Evolutionary conservation across 2,888 invertebrate genomes (phyloP), one percentile per base, ranked within the genome.

Genomic region (Pseudanteris insignis): DNA sequence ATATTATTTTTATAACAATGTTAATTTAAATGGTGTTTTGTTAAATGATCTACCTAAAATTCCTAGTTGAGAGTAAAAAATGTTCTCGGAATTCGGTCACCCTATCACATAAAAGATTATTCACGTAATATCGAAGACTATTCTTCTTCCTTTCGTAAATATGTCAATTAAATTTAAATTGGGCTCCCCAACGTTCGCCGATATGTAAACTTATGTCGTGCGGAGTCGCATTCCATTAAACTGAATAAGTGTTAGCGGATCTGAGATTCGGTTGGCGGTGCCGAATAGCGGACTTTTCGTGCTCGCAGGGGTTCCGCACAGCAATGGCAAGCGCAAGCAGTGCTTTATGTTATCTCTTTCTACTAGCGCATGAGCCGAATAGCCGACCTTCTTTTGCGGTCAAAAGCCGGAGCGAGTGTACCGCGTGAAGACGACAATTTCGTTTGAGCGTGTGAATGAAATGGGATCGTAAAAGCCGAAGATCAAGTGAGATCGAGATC

Each of bases 341-440:
- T n/a, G n/a, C 33, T 51, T 25, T 21, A 18, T 32, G 18, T 30
- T 12, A 9, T 9, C 10, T 8, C 10, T 36, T 33, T 37, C 10
- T 32, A 26, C n/a, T 24, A n/a, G 30, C 33, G 28, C 28, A 37
- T 38, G 13, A 33, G 33, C 38, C 37, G n/a, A 32, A 26, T 18
- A 38, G 25, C 40, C 36, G 41, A 13, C 9, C 12, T 14, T 14
- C 10, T 41, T 29, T 10, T 50, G 9, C 14, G 15, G 18, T 15
- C 18, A 10, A 29, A 46, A 44, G n/a, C 46, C 26, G 38, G 46
- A 33, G 18, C 38, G 12, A 44, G 28, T 41, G 38, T 67, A 71
- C 70, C 67, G 68, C 67, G 67, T 62, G 73, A 74, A 76, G 70
- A 57, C 67, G 73, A 67, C 67, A 69, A 74, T 74, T 72, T 73